phyloP scores from a whole-genome alignment of 2,113 vertebrate species.

The Tinamus guttatus region DNA sequence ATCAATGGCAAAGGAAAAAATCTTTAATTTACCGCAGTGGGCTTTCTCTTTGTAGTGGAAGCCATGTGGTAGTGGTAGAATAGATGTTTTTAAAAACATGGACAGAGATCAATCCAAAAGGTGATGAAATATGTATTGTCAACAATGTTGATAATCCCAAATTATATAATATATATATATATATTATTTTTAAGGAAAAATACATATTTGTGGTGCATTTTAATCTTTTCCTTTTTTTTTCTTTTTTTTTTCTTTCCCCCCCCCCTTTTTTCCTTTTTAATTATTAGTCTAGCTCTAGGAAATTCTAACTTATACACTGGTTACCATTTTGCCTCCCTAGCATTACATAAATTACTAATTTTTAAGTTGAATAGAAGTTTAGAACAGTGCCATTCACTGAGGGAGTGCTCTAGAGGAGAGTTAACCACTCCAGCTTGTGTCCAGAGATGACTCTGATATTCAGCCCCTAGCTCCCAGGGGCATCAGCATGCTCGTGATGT shows the following conservation, averaged over 20 bases:
- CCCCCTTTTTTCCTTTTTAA: not conserved
- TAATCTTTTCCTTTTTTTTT: not conserved
- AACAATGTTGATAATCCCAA: not conserved
- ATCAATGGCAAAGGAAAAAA: constrained; percentile 4
- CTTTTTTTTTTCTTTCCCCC: not conserved
- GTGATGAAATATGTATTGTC: not conserved
- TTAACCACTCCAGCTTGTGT: not conserved
- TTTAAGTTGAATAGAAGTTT: not conserved
- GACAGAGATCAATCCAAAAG: not conserved
- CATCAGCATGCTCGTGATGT: fast-evolving
- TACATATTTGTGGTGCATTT: not conserved
- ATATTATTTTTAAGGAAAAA: not conserved
- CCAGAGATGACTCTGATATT: not conserved
- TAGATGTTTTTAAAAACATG: fast-evolving
- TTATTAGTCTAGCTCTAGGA: not conserved
- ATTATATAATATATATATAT: not conserved
- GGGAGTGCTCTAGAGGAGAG: not conserved
- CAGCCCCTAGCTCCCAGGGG: not conserved
- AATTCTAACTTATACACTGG: not conserved
- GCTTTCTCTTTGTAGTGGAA: not conserved
- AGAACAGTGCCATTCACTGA: not conserved
- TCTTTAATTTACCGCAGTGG: not conserved
- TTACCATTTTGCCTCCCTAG: not conserved
- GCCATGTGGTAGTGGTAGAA: not conserved
- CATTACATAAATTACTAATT: not conserved